These are phyloP conservation scores for Rhopilema esculentum DNA, from an alignment of 30 jellyfish, hydroid and myxozoan species.

Conservation along the genomic window DNA sequence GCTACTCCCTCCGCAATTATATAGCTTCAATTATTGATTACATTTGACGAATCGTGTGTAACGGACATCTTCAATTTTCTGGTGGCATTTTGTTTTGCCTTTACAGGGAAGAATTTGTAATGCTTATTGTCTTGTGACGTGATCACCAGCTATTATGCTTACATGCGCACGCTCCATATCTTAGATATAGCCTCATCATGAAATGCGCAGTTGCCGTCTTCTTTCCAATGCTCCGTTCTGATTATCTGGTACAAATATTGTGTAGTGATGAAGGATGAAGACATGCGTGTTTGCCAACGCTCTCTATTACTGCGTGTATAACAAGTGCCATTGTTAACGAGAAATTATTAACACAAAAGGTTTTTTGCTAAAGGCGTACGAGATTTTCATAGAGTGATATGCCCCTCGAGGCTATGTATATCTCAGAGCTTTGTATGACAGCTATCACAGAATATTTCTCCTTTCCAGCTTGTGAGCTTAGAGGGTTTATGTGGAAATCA, in stretches of 20 bases:
- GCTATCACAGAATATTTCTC: no score
- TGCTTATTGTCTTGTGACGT: background rate
- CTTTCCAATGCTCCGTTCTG: background rate
- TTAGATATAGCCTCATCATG: background rate
- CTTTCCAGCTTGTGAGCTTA: no score
- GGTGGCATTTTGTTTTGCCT: background rate
- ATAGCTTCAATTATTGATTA: background rate
- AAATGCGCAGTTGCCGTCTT: background rate
- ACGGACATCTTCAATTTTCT: background rate
- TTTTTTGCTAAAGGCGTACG: no score
- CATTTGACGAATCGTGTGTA: background rate
- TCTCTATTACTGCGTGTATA: background rate
- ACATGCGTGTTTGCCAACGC: background rate
- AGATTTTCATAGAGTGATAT: no score
- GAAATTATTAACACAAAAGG: no score
- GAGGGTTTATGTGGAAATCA: no score
- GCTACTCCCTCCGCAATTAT: background rate
- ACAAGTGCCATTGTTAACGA: background rate
- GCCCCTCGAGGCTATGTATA: no score
- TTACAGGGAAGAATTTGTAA: background rate
- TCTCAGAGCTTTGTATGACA: no score
- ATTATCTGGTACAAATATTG: background rate
- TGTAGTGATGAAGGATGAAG: background rate
- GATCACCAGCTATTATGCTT: background rate
- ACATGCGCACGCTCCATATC: background rate